Evolutionary conservation across 2,888 invertebrate species (phyloP).

Genomic region (Gymnosoma rotundatum): DNA sequence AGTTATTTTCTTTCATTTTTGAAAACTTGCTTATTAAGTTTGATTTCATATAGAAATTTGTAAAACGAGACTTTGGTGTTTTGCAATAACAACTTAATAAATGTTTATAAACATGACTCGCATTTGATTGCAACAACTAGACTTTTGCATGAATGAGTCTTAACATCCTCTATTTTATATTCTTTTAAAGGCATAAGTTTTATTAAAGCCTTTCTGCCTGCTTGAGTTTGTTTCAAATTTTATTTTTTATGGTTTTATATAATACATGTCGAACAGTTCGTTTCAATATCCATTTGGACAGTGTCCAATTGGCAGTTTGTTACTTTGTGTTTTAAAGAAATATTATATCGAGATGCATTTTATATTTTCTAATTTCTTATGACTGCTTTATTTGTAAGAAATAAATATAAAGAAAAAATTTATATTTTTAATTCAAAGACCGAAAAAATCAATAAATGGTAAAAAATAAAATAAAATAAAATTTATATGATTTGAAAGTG

Average conservation of each 20-base stretch:
- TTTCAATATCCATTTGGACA: neutral
- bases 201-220: constrained; percentile 16
- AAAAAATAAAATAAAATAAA: constrained; percentile 47
- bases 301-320: constrained; percentile 14
- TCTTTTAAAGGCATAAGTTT: constrained; percentile 37
- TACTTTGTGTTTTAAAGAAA: constrained; percentile 5
- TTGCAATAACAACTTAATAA: too few relatives aligned
- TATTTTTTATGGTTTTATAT: constrained; percentile 4
- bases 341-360: constrained; percentile 62
- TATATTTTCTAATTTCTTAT: constrained; percentile 29
- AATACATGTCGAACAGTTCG: neutral
- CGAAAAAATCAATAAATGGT: neutral
- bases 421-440: too few relatives aligned
- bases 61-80: too few relatives aligned
- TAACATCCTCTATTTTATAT: constrained; percentile 3
- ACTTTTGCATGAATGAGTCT: constrained; percentile 25
- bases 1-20: too few relatives aligned
- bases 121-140: constrained; percentile 56
- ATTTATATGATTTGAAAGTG: constrained; percentile 70
- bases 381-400: constrained; percentile 34
- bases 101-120: constrained; percentile 38
- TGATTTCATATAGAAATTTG: too few relatives aligned
- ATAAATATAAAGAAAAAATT: neutral
- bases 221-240: constrained; percentile 13
- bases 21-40: too few relatives aligned